Percentiles rank a stretch among this genome's conserved stretches.
These are phyloP conservation scores for Callipepla squamata DNA, from an alignment of 2,113 vertebrate species.

Conservation along the genomic window DNA sequence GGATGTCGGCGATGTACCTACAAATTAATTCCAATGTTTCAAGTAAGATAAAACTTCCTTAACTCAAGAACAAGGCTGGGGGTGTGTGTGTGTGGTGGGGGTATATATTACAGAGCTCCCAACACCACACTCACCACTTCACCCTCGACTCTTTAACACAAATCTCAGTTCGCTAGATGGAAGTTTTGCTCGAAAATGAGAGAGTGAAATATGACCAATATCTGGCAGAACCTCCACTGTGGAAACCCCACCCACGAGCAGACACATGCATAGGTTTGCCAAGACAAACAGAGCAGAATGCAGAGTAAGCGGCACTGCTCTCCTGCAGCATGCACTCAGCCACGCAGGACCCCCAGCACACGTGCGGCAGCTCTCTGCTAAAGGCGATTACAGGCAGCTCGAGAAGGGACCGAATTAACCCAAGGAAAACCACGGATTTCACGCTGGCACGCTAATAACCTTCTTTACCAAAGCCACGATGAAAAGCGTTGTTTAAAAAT, in stretches of 20 bases:
- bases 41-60: background rate
- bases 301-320: conserved; percentile 1
- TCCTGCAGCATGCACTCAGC: background rate
- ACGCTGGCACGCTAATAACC: background rate
- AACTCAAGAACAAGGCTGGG: background rate
- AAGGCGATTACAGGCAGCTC: background rate
- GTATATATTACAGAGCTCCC: background rate
- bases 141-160: background rate
- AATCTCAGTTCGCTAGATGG: background rate
- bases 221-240: background rate
- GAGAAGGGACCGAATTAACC: background rate
- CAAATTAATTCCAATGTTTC: background rate
- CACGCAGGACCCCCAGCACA: background rate
- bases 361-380: background rate
- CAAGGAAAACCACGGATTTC: background rate
- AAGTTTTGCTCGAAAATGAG: background rate
- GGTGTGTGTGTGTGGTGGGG: background rate
- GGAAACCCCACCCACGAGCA: conserved; percentile 20
- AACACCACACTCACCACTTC: background rate
- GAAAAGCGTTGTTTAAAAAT: background rate
- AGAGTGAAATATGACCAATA: background rate
- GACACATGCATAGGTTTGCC: background rate
- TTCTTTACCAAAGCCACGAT: background rate
- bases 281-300: conserved; percentile 44
- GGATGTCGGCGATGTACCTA: background rate